Percentiles rank a stretch among this genome's conserved stretches.
Conservation (phyloP, 2,888 invertebrate species). For the Lepidochitona cinerea region DNA sequence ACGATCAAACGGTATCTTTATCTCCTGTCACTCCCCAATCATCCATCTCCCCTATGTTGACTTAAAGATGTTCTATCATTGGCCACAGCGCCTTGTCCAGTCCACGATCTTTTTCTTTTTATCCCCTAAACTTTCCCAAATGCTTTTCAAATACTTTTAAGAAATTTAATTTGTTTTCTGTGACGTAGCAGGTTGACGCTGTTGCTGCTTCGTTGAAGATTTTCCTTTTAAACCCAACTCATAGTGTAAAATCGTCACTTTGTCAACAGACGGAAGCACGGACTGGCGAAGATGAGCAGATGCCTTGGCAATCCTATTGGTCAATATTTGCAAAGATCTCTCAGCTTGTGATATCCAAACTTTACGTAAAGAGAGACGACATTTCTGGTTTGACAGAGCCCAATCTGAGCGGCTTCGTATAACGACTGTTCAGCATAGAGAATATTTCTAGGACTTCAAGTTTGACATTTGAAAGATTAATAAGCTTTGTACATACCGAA, state of each 20-base stretch:
- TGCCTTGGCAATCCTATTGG: background rate
- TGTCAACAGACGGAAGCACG: slow-evolving; percentile 3
- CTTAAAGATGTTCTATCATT: background rate
- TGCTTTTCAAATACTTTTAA: background rate
- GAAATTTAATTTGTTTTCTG: slow-evolving; percentile 3
- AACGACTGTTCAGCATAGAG: no score
- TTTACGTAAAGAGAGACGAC: slow-evolving; percentile 4
- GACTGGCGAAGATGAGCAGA: background rate
- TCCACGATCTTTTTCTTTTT: background rate
- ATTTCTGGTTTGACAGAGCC: background rate
- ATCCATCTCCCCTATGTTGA: background rate
- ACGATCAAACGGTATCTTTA: background rate
- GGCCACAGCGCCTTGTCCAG: background rate
- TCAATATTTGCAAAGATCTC: background rate
- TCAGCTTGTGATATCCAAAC: slow-evolving; percentile 2
- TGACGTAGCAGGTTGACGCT: background rate
- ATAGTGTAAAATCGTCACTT: background rate
- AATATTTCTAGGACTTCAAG: no score
- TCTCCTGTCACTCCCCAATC: no score
- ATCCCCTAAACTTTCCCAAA: background rate
- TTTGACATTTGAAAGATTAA: no score
- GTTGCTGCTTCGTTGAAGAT: background rate
- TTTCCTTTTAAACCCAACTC: background rate
- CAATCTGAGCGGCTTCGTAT: background rate
- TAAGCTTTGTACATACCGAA: no score